Evolutionary conservation across 1,140 invertebrate genomes (phyloP).

Genomic region (Drosophila persimilis): DNA sequence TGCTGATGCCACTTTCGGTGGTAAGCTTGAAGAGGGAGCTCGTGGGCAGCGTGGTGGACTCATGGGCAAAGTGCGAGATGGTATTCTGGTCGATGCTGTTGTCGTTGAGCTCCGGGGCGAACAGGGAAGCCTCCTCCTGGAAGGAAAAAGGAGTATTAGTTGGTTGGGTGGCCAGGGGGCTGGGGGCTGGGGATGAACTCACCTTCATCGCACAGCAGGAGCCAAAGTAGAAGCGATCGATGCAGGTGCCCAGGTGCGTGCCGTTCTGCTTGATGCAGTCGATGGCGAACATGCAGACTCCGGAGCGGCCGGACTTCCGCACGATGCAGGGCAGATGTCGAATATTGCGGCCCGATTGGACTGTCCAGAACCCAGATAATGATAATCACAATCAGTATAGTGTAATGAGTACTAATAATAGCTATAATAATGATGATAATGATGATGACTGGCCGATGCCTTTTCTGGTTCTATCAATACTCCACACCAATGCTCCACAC

Average conservation of each 20-base stretch:
- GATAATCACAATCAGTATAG: constrained; percentile 16
- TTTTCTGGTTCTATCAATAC: constrained; percentile 31
- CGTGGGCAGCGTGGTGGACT: constrained; percentile 77
- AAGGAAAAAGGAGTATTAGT: neutral
- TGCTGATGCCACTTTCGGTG: constrained; percentile 44
- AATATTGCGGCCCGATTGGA: constrained; percentile 91
- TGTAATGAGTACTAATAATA: constrained; percentile 11
- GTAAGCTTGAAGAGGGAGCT: constrained; percentile 72
- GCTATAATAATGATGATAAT: constrained; percentile 58
- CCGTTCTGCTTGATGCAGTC: constrained; percentile 96
- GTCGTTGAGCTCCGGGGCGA: constrained; percentile 82
- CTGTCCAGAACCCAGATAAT: constrained; percentile 83
- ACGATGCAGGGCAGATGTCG: constrained; percentile 93
- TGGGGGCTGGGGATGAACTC: neutral
- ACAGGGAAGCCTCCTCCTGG: constrained; percentile 71
- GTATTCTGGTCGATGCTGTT: constrained; percentile 84
- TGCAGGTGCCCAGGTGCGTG: constrained; percentile 94
- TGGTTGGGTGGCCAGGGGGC: neutral
- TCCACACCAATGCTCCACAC: constrained; percentile 45
- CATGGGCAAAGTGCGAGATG: constrained; percentile 83
- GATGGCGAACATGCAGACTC: constrained; percentile 97
- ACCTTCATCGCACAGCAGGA: constrained; percentile 91
- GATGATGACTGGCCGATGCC: constrained; percentile 9
- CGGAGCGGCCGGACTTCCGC: constrained; percentile 89
- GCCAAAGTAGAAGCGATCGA: constrained; percentile 95